Percentiles rank a stretch among this genome's conserved stretches.
Conservation (phyloP, 2,113 vertebrate genomes). For the Cheilinus undulatus region DNA sequence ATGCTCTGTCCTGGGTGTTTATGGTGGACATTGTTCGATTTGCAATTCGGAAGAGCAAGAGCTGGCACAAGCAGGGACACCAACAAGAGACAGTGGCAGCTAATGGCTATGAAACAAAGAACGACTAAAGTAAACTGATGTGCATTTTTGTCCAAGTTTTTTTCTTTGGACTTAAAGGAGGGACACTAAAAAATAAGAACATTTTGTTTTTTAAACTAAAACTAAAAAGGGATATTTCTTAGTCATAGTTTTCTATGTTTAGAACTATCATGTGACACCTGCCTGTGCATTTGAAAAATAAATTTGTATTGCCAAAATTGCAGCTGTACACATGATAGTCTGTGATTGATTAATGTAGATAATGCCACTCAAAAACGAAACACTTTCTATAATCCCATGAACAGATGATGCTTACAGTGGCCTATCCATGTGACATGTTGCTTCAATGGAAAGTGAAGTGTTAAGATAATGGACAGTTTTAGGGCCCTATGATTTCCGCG, state of each 20-base stretch:
- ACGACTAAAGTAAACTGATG: slow-evolving; percentile 61
- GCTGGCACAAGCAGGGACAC: slow-evolving; percentile 82
- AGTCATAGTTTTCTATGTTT: not conserved
- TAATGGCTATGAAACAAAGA: slow-evolving; percentile 83
- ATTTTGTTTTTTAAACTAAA: slow-evolving; percentile 17
- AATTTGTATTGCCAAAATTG: slow-evolving; percentile 19
- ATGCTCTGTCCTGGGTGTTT: slow-evolving; percentile 92
- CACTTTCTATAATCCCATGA: slow-evolving; percentile 46
- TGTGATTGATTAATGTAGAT: slow-evolving; percentile 3
- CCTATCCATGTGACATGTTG: slow-evolving; percentile 30
- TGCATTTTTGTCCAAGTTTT: slow-evolving; percentile 8
- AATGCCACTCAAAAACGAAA: slow-evolving; percentile 59
- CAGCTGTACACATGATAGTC: slow-evolving; percentile 20
- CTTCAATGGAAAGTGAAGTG: slow-evolving; percentile 14
- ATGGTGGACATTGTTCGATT: slow-evolving; percentile 94
- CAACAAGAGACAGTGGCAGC: slow-evolving; percentile 44
- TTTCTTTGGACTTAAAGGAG: not conserved
- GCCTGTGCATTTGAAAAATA: slow-evolving; percentile 5
- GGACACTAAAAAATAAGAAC: not conserved
- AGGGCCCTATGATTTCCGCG: no score
- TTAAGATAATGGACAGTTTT: no score
- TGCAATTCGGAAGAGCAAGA: slow-evolving; percentile 86
- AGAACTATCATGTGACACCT: slow-evolving; percentile 2
- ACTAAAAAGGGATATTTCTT: slow-evolving; percentile 24
- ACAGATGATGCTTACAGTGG: slow-evolving; percentile 43